Percentiles rank a stretch among this genome's conserved stretches.
Evolutionary conservation across 2,113 vertebrate genomes (phyloP).

Genomic region (Otolemur garnettii): DNA sequence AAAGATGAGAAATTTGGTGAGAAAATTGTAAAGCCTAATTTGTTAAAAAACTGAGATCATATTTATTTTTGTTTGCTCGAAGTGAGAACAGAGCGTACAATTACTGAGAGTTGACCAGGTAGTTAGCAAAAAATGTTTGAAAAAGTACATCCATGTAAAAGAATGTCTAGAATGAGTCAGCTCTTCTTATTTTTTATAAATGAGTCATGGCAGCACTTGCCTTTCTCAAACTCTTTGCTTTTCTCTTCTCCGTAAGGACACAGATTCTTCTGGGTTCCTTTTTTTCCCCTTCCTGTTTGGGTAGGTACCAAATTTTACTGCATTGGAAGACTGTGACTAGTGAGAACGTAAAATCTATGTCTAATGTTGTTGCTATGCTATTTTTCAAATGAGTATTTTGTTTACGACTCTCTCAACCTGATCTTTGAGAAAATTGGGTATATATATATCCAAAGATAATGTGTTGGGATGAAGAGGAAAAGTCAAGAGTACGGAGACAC

Average conservation of each 20-base stretch:
- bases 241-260: slow-evolving; percentile 47
- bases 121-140: slow-evolving; percentile 43
- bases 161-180: slow-evolving; percentile 68
- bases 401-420: not conserved
- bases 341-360: slow-evolving; percentile 57
- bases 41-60: slow-evolving; percentile 40
- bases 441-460: not conserved
- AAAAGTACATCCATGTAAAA: slow-evolving; percentile 47
- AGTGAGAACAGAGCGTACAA: slow-evolving; percentile 22
- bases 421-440: not conserved
- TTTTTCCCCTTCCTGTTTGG: slow-evolving; percentile 11
- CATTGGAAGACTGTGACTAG: slow-evolving; percentile 49
- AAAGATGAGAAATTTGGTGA: slow-evolving; percentile 14
- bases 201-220: slow-evolving; percentile 61
- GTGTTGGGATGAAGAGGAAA: not conserved
- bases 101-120: slow-evolving; percentile 50
- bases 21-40: slow-evolving; percentile 51
- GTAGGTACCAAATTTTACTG: slow-evolving; percentile 52
- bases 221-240: slow-evolving; percentile 50
- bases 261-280: slow-evolving; percentile 65
- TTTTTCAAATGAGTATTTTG: slow-evolving; percentile 58
- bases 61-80: slow-evolving; percentile 58
- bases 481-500: not conserved
- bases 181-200: slow-evolving; percentile 44
- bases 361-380: slow-evolving; percentile 39